Conservation (phyloP, 2,113 vertebrate species). For the Eulemur macaco region DNA sequence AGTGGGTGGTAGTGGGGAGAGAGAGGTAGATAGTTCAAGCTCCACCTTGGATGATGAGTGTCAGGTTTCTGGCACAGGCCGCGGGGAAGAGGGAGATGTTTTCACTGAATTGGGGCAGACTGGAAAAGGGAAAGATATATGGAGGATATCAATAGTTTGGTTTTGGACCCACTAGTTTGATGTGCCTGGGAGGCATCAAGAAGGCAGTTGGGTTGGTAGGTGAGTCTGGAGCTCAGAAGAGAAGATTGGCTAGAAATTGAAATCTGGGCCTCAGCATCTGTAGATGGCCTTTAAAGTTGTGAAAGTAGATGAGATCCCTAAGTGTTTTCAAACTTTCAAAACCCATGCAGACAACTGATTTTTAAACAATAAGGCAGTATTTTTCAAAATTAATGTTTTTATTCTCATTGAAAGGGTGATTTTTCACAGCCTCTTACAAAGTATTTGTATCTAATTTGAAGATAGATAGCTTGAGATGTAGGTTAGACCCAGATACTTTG, state of each 20-base stretch:
- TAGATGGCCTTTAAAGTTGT: neutral
- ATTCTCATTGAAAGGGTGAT: neutral
- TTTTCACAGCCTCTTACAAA: neutral
- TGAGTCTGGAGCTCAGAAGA: neutral
- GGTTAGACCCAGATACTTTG: neutral
- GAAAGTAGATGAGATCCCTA: neutral
- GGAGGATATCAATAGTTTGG: neutral
- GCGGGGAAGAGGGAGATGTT: neutral
- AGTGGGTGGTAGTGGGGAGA: neutral
- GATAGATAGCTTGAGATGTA: neutral
- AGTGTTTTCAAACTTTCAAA: neutral
- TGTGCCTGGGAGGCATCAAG: neutral
- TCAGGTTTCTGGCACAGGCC: neutral
- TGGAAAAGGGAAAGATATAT: neutral
- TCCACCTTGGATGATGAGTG: neutral
- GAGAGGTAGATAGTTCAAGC: neutral
- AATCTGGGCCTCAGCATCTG: neutral
- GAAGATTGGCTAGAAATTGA: neutral
- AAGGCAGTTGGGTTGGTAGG: neutral
- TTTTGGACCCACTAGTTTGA: neutral
- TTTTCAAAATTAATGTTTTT: constrained; percentile 28
- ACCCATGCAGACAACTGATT: neutral
- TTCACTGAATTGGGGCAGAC: neutral
- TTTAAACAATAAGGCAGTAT: constrained; percentile 5
- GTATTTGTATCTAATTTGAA: neutral